Evolutionary conservation across 2,113 vertebrate genomes (phyloP).

Genomic region (Tenrec ecaudatus): DNA sequence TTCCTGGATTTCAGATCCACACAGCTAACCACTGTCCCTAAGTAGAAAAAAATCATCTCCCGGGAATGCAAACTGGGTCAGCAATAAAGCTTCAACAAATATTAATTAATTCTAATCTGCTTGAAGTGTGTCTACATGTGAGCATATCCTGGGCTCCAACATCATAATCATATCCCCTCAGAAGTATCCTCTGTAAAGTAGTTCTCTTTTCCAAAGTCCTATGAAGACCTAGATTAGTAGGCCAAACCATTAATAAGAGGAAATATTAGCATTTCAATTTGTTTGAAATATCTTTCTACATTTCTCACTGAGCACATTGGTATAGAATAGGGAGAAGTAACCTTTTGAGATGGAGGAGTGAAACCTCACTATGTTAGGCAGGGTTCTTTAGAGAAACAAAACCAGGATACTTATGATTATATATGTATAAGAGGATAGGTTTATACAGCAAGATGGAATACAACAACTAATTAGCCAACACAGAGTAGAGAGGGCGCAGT

Average conservation of each 20-base stretch:
- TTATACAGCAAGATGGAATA: no score
- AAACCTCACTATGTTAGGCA: no score
- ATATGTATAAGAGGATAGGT: no score
- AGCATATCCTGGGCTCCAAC: not conserved
- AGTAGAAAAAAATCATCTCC: not conserved
- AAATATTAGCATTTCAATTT: slow-evolving; percentile 26
- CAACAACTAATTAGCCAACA: no score
- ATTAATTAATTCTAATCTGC: slow-evolving; percentile 28
- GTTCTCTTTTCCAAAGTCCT: not conserved
- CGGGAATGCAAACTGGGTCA: not conserved
- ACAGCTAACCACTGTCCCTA: not conserved
- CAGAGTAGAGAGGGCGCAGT: no score
- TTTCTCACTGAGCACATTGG: not conserved
- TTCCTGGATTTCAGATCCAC: slow-evolving; percentile 1
- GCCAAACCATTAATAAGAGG: not conserved
- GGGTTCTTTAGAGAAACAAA: no score
- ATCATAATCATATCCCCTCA: not conserved
- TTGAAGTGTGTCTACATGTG: not conserved
- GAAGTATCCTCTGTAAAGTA: not conserved
- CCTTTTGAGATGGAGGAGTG: no score
- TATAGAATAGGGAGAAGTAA: not conserved
- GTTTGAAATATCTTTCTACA: slow-evolving; percentile 6
- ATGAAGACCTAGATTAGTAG: not conserved
- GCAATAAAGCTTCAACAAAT: not conserved
- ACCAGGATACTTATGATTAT: no score